Base-by-base conservation (phyloP, 1,140 invertebrate genomes). In the Philopotamus ludificatus region DNA sequence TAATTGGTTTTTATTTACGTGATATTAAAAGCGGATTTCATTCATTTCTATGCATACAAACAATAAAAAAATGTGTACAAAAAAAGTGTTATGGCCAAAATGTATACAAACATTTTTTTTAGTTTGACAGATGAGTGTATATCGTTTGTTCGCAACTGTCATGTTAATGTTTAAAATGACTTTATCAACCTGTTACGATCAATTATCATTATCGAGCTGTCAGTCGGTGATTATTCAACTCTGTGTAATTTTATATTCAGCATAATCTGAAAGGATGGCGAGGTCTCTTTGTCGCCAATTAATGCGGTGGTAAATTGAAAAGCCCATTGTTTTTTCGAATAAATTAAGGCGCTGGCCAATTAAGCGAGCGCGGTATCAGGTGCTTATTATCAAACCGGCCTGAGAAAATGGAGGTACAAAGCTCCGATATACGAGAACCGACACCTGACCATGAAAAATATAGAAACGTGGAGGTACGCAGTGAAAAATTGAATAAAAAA, bases 401-500 rank as follows among this genome's bases (percentile, higher is more conserved):
- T 22, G 50, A 53, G 21, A 49, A 49, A 49, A 49, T 21, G 3
- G 50, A 53, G 9, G 28, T 25, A 53, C 23, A 53, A 53, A 53
- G 22, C 20, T 53, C 22, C 1, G 50, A 25, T 53, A 49, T 49
- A 49, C 20, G 47, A 49, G 47, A 49, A 2, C 47, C 10, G 15
- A 10, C 47, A 10, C 20, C 16, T 10, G 22, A 21, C 22, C 47
- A 21, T 12, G 15, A 21, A 18, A 49, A 49, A 49, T 18, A 49
- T 34, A 34, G n/a, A n/a, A n/a, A n/a, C n/a, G n/a, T n/a, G n/a
- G n/a, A n/a, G n/a, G n/a, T n/a, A n/a, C n/a, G n/a, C n/a, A n/a
- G n/a, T n/a, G n/a, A n/a, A n/a, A n/a, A n/a, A n/a, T n/a, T n/a
- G n/a, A n/a, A n/a, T n/a, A n/a, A n/a, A n/a, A n/a, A n/a, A n/a